phyloP scores from a whole-genome alignment of 1,140 invertebrate genomes.

The Epicauta chinensis region DNA sequence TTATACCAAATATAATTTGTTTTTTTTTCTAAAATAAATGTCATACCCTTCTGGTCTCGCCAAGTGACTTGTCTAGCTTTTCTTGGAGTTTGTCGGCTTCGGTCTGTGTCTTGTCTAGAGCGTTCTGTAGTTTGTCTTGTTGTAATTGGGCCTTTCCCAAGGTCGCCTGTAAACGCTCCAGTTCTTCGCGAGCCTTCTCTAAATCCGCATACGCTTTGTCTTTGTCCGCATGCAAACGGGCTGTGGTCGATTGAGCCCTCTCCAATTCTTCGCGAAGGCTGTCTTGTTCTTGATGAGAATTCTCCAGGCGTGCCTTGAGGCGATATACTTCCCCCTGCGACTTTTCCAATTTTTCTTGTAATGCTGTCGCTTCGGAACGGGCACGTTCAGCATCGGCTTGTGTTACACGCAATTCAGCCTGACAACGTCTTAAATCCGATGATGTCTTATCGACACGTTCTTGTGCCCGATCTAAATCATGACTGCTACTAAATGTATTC shows the following conservation, averaged over 20 bases:
- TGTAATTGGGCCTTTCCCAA: constrained; percentile 84
- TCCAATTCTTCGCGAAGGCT: constrained; percentile 88
- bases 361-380: constrained; percentile 69
- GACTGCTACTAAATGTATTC: constrained; percentile 47
- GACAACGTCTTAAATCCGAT: constrained; percentile 75
- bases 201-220: constrained; percentile 79
- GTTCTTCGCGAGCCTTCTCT: constrained; percentile 84
- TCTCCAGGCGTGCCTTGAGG: constrained; percentile 87
- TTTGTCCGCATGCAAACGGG: constrained; percentile 77
- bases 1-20: neutral
- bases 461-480: constrained; percentile 56
- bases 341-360: constrained; percentile 90
- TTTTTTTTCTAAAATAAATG: constrained; percentile 1
- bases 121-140: constrained; percentile 82
- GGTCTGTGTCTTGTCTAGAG: constrained; percentile 81
- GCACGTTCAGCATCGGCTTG: constrained; percentile 82
- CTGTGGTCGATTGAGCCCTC: constrained; percentile 64
- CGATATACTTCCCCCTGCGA: constrained; percentile 92
- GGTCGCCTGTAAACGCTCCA: constrained; percentile 81
- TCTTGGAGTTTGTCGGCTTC: constrained; percentile 88
- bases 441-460: constrained; percentile 81
- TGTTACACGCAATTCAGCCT: constrained; percentile 78
- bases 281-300: constrained; percentile 89
- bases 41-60: constrained; percentile 73
- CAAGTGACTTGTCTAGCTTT: constrained; percentile 70